These are phyloP conservation scores for Drosophila kurseongensis DNA, from an alignment of 1,140 invertebrate species.

Conservation along the genomic window DNA sequence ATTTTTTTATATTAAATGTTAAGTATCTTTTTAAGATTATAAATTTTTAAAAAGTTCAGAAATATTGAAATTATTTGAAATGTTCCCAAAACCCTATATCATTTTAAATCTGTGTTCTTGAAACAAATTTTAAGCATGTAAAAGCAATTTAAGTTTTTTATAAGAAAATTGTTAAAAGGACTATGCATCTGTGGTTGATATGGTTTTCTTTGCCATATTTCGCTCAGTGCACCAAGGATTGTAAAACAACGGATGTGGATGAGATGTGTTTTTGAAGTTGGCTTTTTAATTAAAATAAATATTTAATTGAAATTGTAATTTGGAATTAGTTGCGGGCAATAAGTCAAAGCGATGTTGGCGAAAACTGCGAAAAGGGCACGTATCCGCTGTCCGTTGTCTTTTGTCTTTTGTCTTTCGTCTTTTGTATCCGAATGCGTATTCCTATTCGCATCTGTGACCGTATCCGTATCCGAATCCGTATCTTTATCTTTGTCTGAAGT, in stretches of 20 bases:
- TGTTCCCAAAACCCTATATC: too few relatives aligned
- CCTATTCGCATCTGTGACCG: background rate
- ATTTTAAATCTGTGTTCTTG: too few relatives aligned
- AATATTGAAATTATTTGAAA: too few relatives aligned
- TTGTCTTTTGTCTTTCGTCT: too few relatives aligned
- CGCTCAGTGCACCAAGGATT: background rate
- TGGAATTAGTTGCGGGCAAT: constrained; percentile 74
- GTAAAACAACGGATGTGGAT: constrained; percentile 40
- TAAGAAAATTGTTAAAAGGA: too few relatives aligned
- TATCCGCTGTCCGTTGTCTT: background rate
- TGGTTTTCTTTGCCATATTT: background rate
- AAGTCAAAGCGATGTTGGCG: constrained; percentile 35
- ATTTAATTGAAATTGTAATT: constrained; percentile 82
- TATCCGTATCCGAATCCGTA: constrained; percentile 3
- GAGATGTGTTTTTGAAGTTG: constrained; percentile 73
- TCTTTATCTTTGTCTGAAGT: background rate
- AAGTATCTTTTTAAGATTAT: too few relatives aligned
- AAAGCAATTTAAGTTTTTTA: too few relatives aligned
- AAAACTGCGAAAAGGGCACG: constrained; percentile 14
- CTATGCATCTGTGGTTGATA: too few relatives aligned
- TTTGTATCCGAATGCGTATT: background rate
- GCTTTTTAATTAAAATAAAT: constrained; percentile 83
- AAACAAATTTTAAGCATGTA: too few relatives aligned
- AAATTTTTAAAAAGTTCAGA: too few relatives aligned
- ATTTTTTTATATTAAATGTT: too few relatives aligned